A percentile compares a stretch with the other conserved stretches of the same genome.
Conservation (phyloP, 1,140 invertebrate species). For the Pseudomyrmex concolor region DNA sequence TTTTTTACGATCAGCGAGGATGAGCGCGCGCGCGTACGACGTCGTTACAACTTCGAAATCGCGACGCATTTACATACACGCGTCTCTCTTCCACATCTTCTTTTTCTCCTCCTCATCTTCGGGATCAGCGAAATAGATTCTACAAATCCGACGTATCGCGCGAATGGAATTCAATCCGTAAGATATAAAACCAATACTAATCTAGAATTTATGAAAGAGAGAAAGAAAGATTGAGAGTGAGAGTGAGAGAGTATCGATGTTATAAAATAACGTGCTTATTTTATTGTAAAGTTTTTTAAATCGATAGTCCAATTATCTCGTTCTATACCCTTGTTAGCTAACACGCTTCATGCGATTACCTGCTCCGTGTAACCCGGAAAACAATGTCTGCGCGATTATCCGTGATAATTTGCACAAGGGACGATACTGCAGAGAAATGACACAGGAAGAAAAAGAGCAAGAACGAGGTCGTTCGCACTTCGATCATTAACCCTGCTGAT, state of each 20-base stretch:
- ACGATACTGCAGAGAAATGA: slow-evolving; percentile 4
- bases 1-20: slow-evolving; percentile 40
- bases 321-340: slow-evolving; percentile 5
- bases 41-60: slow-evolving; percentile 36
- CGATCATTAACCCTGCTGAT: slow-evolving; percentile 21
- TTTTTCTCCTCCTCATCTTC: not conserved
- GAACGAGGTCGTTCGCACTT: slow-evolving; percentile 4
- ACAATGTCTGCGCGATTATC: slow-evolving; percentile 36
- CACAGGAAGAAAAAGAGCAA: slow-evolving; percentile 40
- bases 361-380: slow-evolving; percentile 45
- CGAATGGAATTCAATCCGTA: not conserved
- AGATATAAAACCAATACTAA: slow-evolving; percentile 33
- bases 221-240: too few species aligned
- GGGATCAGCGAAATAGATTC: not conserved
- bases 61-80: slow-evolving; percentile 18
- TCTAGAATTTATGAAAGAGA: not conserved
- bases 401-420: slow-evolving; percentile 48
- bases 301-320: slow-evolving; percentile 7
- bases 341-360: slow-evolving; percentile 9
- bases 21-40: slow-evolving; percentile 7
- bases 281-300: slow-evolving; percentile 23
- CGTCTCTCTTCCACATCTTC: not conserved
- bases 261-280: not conserved
- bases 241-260: not conserved
- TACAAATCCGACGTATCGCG: not conserved